Conservation (phyloP, 2,113 vertebrate genomes). For the Paraplagusia blochii region DNA sequence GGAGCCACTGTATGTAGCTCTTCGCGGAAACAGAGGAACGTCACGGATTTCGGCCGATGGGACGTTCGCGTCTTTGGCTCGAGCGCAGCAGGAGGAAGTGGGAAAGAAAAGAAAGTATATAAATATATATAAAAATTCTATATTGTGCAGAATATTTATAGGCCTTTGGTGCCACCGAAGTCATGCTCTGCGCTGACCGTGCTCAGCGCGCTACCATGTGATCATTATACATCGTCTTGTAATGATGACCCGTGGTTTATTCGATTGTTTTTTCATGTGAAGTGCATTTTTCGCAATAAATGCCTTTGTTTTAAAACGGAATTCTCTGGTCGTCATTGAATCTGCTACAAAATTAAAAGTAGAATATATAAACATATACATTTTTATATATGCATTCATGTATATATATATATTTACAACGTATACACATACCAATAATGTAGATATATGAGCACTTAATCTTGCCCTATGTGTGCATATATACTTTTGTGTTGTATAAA, state of each 20-base stretch:
- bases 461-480: too few species aligned
- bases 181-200: constrained; percentile 65
- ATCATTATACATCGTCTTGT: constrained; percentile 80
- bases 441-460: too few species aligned
- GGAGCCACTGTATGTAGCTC: constrained; percentile 68
- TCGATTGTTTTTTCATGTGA: constrained; percentile 77
- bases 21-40: constrained; percentile 44
- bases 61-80: constrained; percentile 13
- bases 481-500: too few species aligned
- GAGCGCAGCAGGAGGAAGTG: constrained; percentile 22
- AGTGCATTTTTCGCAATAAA: constrained; percentile 84
- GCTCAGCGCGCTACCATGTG: constrained; percentile 71
- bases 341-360: constrained; percentile 5
- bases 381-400: too few species aligned
- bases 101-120: constrained; percentile 49
- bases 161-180: constrained; percentile 73
- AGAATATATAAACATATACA: too few species aligned
- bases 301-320: constrained; percentile 76
- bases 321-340: not conserved
- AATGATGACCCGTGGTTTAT: constrained; percentile 78
- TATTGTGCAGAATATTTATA: constrained; percentile 82
- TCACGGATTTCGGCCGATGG: constrained; percentile 28
- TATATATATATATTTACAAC: too few species aligned
- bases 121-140: constrained; percentile 57
- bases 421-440: too few species aligned